Base-by-base conservation (phyloP, 2,113 vertebrate species). In the Chloroceryle aenea region DNA sequence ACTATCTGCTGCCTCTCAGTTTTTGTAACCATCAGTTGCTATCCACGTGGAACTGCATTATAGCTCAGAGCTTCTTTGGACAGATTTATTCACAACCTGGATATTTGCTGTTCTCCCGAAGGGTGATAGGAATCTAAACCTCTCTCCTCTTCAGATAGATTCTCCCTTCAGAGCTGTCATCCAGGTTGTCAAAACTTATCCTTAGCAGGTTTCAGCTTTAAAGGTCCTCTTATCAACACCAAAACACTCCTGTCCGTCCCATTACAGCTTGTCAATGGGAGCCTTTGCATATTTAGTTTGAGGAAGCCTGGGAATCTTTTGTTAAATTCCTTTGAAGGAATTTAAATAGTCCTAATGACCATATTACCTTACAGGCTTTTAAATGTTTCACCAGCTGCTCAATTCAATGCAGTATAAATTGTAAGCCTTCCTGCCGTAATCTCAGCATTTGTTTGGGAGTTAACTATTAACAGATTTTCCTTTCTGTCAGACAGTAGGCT, bases 311-410 rank as follows among this genome's bases (percentile, higher is more conserved):
- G 55, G 84, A 76, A 72, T 73, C 68, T 84, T 81, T 68, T 90
- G 59, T 63, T 95, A 7, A 83, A 85, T 86, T 92, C 76, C 79
- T 96, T 81, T 66, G 90, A 85, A 79, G 90, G 71, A 91, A 91
- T 90, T 89, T 69, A 85, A 96, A 67, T 83, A 87, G 42, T 89
- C 63, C 85, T 94, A 87, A 95, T 96, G 93, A 69, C 87, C 89
- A 20, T 93, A 62, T 89, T 94, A 85, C 91, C 87, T 96, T 94
- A 74, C 50, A 91, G 81, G 50, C 91, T 53, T 91, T 85, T 71
- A 42, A 87, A 69, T 53, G 62, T 78, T 93, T 87, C 88, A 42
- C 76, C 90, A 95, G 90, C 88, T 96, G 90, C 76, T 90, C 29
- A 34, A 48, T 86, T 94, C 79, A 87, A 21, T 61, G 68, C 34